Evolutionary conservation across 2,888 invertebrate genomes (phyloP).

Genomic region (Lucinisca nassula): DNA sequence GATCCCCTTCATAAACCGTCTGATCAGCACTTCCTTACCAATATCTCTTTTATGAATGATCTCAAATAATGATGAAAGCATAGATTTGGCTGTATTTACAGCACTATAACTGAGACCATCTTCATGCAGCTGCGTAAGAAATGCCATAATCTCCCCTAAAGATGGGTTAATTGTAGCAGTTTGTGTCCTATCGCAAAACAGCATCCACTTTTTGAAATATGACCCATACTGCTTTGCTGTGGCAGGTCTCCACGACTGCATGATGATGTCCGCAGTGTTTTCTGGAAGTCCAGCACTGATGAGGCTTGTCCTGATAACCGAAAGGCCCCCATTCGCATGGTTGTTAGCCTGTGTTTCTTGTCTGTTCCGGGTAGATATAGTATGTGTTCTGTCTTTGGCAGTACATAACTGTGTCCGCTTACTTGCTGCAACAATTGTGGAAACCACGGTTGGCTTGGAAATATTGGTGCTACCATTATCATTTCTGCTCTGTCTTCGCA

Average conservation of each 20-base stretch:
- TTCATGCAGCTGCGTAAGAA: not conserved
- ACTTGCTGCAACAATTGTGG: not conserved
- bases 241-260: not conserved
- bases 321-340: not conserved
- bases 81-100: not conserved
- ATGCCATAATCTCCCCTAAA: not conserved
- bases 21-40: not conserved
- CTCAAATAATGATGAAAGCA: not conserved
- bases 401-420: not conserved
- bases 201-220: not conserved
- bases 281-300: not conserved
- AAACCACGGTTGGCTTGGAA: not conserved
- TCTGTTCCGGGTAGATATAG: not conserved
- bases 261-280: not conserved
- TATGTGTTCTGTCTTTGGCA: not conserved
- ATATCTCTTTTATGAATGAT: not conserved
- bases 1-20: slow-evolving; percentile 25
- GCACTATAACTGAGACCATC: slow-evolving; percentile 5
- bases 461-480: not conserved
- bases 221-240: not conserved
- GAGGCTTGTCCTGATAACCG: slow-evolving; percentile 2
- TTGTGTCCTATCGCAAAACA: not conserved
- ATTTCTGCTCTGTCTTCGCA: not conserved
- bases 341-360: not conserved
- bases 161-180: not conserved